These are phyloP conservation scores for Orussus abietinus DNA, from an alignment of 1,140 invertebrate genomes.

Conservation along the genomic window DNA sequence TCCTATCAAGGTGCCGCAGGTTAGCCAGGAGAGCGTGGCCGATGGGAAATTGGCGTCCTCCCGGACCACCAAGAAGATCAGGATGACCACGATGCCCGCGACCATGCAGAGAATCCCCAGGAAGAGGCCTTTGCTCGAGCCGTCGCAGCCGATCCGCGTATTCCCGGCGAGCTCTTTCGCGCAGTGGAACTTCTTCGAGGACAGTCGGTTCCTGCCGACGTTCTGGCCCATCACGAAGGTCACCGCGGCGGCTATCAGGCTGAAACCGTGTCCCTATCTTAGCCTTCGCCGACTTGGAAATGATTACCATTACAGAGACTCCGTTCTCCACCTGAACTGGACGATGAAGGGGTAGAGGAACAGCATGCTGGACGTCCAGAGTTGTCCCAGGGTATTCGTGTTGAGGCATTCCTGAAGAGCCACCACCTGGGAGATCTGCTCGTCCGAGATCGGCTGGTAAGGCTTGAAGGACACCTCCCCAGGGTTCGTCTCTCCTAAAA, in stretches of 20 bases:
- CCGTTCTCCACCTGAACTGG: slow-evolving; percentile 54
- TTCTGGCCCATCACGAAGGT: slow-evolving; percentile 63
- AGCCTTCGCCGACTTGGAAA: slow-evolving; percentile 1
- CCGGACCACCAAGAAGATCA: slow-evolving; percentile 64
- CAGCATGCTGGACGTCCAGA: slow-evolving; percentile 61
- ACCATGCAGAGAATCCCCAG: slow-evolving; percentile 61
- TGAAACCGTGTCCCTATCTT: slow-evolving; percentile 25
- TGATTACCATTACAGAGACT: background rate
- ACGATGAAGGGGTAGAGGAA: slow-evolving; percentile 63
- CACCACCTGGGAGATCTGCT: slow-evolving; percentile 56
- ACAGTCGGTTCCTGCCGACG: slow-evolving; percentile 50
- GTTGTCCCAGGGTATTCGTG: slow-evolving; percentile 58
- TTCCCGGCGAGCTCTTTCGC: slow-evolving; percentile 37
- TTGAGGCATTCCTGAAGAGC: slow-evolving; percentile 58
- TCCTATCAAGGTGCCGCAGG: slow-evolving; percentile 47
- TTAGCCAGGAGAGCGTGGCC: slow-evolving; percentile 49
- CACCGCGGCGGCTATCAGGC: slow-evolving; percentile 61
- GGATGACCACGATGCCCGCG: slow-evolving; percentile 59
- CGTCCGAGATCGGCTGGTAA: slow-evolving; percentile 42
- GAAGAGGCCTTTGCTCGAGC: slow-evolving; percentile 61
- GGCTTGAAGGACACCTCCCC: slow-evolving; percentile 12
- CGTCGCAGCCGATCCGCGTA: slow-evolving; percentile 54
- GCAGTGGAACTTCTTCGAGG: slow-evolving; percentile 38
- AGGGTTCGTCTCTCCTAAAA: no score
- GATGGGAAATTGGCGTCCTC: slow-evolving; percentile 56